These are phyloP conservation scores for Aricia artaxerxes DNA, from an alignment of 2,888 invertebrate genomes.

Conservation along the genomic window DNA sequence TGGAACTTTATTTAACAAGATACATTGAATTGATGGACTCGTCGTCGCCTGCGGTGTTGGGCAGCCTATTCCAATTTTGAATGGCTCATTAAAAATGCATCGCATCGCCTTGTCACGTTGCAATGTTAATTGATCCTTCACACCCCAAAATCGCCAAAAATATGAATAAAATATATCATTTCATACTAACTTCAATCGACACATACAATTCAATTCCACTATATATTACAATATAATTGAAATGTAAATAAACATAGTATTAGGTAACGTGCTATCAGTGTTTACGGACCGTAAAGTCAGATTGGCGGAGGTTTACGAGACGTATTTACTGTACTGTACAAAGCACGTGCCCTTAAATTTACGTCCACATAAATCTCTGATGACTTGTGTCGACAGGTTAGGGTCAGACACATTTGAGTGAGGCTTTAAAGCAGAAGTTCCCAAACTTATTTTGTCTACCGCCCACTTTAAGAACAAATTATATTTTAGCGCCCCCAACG, in stretches of 20 bases:
- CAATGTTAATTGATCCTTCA: too few relatives aligned
- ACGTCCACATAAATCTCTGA: constrained; percentile 70
- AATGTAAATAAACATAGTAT: constrained; percentile 48
- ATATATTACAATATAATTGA: constrained; percentile 18
- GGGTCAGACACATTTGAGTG: not conserved
- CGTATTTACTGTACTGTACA: constrained; percentile 68
- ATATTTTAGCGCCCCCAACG: too few relatives aligned
- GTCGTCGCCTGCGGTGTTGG: too few relatives aligned
- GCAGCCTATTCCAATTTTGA: too few relatives aligned
- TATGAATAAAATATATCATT: not conserved
- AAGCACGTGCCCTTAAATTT: constrained; percentile 73
- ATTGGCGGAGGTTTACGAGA: constrained; percentile 77
- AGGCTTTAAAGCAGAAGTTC: not conserved
- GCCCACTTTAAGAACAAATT: too few relatives aligned
- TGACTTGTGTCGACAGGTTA: constrained; percentile 52
- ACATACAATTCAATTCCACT: not conserved
- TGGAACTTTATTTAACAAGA: too few relatives aligned
- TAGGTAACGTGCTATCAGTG: constrained; percentile 67
- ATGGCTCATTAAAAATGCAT: too few relatives aligned
- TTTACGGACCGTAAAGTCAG: constrained; percentile 72
- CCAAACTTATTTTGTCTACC: too few relatives aligned
- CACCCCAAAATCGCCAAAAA: not conserved
- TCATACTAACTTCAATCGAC: not conserved
- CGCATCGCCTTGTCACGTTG: too few relatives aligned
- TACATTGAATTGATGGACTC: too few relatives aligned